phyloP scores from a whole-genome alignment of 2,888 invertebrate species.

The Microctonus hyperodae region DNA sequence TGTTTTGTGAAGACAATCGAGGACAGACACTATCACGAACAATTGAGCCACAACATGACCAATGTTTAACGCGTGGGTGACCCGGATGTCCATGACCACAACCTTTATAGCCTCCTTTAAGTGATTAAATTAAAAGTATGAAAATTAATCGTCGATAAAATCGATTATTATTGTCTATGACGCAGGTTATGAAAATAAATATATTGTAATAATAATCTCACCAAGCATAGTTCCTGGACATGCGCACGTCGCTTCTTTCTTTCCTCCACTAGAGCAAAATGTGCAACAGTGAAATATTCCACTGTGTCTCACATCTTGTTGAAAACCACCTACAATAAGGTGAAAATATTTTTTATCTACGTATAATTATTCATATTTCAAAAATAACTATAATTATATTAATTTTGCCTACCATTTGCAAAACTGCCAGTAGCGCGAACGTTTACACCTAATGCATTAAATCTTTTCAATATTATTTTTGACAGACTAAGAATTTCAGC shows the following conservation, averaged over 20 bases:
- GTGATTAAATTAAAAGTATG: background rate
- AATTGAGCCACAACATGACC: slow-evolving; percentile 79
- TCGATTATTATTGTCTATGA: background rate
- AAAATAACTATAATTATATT: too few species aligned
- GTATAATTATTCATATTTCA: background rate
- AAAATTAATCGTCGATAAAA: background rate
- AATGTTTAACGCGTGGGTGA: slow-evolving; percentile 81
- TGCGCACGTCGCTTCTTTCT: slow-evolving; percentile 73
- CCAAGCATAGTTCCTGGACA: slow-evolving; percentile 81
- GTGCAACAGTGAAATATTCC: slow-evolving; percentile 83
- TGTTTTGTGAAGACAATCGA: slow-evolving; percentile 41
- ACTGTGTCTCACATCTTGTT: slow-evolving; percentile 64
- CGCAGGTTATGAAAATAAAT: too few species aligned
- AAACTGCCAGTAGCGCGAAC: background rate
- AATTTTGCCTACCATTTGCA: slow-evolving; percentile 23
- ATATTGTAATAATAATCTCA: slow-evolving; percentile 42
- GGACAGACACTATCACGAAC: slow-evolving; percentile 50
- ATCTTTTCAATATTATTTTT: slow-evolving; percentile 70
- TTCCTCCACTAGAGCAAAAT: slow-evolving; percentile 82
- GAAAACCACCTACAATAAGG: slow-evolving; percentile 34
- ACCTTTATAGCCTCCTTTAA: slow-evolving; percentile 66
- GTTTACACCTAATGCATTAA: slow-evolving; percentile 63
- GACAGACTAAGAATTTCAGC: slow-evolving; percentile 76
- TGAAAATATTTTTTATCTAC: background rate
- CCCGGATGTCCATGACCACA: slow-evolving; percentile 84